Evolutionary conservation across 23 tunicate species (phyloP), one percentile per base, ranked within the genome.

Genomic region (Styela clava): DNA sequence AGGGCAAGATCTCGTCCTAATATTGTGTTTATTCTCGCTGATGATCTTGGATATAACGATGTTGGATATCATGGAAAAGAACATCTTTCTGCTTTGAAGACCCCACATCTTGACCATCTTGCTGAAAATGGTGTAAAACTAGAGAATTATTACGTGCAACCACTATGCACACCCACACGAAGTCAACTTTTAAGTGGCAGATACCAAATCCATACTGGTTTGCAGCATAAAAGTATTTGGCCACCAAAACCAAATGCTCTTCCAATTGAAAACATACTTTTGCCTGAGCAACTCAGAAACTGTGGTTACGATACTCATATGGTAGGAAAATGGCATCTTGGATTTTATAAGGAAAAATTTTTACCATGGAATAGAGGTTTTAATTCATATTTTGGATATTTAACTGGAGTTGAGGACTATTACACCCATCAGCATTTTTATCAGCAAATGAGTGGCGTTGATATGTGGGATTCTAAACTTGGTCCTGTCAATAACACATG

Each of bases 241-340:
- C 86, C 95, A 44, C 79, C 31, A 32, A 88, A 89, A 56, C 88
- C 82, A 27, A 84, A 85, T 64, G 95, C 86, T 20, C 85, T 89
- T 21, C 95, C 88, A 3, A 30, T 89, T 7, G 79, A 89, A 18
- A 89, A 89, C 74, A 89, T 84, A 19, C 33, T 89, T n/a, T 74
- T 89, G 62, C 95, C 95, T 18, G 83, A 89, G 63, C 95, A 89
- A 37, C 52, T 93, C 21, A 79, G 61, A 62, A 56, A 86, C 9
- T 91, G 97, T 72, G 97, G 97, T 31, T 91, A 86, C 64, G 85
- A 87, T 29, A 91, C 97, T 20, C 87, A 82, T 34, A 83, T 83
- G 91, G 87, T 86, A 1, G 97, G 97, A 68, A 91, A 91, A 86
- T 91, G 97, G 97, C 97, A 91, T 78, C 71, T 91, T 20, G 97